Conservation (phyloP, 2,888 invertebrate genomes). For the Allophyes oxyacanthae region DNA sequence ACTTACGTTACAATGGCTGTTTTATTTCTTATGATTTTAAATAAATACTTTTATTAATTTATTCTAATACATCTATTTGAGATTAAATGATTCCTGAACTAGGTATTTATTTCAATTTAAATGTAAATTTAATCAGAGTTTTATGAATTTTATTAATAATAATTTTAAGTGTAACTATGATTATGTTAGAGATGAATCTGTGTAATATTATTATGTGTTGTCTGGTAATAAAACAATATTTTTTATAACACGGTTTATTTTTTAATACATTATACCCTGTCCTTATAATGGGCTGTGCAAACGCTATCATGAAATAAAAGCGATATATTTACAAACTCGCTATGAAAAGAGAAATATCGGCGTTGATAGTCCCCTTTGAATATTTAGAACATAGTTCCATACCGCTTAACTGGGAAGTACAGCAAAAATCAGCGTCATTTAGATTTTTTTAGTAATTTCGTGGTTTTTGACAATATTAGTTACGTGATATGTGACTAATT, state of each 20-base stretch:
- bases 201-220: constrained; percentile 35
- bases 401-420: too few relatives aligned
- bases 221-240: constrained; percentile 42
- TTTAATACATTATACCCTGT: neutral
- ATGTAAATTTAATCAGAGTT: constrained; percentile 20
- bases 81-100: constrained; percentile 29
- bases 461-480: too few relatives aligned
- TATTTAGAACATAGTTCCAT: too few relatives aligned
- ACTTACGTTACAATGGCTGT: constrained; percentile 18
- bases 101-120: constrained; percentile 28
- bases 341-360: too few relatives aligned
- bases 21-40: constrained; percentile 3
- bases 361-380: too few relatives aligned
- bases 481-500: too few relatives aligned
- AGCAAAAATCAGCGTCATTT: too few relatives aligned
- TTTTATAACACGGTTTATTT: constrained; percentile 2
- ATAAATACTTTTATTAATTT: neutral
- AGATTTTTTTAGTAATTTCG: too few relatives aligned
- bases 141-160: constrained; percentile 22
- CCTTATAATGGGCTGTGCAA: too few relatives aligned
- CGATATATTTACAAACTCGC: too few relatives aligned
- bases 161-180: constrained; percentile 21
- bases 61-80: constrained; percentile 18
- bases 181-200: constrained; percentile 36
- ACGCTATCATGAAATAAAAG: too few relatives aligned